phyloP scores from a whole-genome alignment of 1,140 invertebrate genomes.

The Apolygus lucorum region DNA sequence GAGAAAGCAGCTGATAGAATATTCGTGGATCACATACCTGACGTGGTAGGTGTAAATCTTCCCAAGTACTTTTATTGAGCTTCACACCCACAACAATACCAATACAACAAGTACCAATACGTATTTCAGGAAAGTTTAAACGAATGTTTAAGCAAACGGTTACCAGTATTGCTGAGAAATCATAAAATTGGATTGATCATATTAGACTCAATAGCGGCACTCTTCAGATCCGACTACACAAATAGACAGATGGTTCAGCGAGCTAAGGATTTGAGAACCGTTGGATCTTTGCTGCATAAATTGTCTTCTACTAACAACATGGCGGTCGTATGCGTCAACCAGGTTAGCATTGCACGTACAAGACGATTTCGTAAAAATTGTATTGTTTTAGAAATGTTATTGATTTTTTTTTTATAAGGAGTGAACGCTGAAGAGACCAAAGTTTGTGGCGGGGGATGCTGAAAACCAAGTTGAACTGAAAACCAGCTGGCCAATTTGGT shows the following conservation, averaged over 20 bases:
- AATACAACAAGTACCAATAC: too few species aligned
- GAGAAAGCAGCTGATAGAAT: constrained; percentile 43
- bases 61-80: too few species aligned
- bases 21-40: constrained; percentile 50
- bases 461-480: too few species aligned
- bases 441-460: too few species aligned
- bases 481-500: too few species aligned
- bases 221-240: constrained; percentile 56
- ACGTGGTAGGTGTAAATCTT: constrained; percentile 49
- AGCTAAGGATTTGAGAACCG: constrained; percentile 48
- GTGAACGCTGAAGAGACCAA: too few species aligned
- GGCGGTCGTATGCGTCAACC: constrained; percentile 61
- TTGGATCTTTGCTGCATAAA: constrained; percentile 49
- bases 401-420: too few species aligned
- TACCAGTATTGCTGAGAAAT: constrained; percentile 40
- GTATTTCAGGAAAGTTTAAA: constrained; percentile 50
- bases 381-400: constrained; percentile 3
- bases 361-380: background rate
- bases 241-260: constrained; percentile 38
- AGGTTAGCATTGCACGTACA: constrained; percentile 45
- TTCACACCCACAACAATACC: too few species aligned
- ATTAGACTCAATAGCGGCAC: constrained; percentile 65
- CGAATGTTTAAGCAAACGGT: constrained; percentile 45
- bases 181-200: constrained; percentile 51
- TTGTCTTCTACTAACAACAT: constrained; percentile 47